phyloP scores from a whole-genome alignment of 2,888 invertebrate species.

The Campoplex nolae region DNA sequence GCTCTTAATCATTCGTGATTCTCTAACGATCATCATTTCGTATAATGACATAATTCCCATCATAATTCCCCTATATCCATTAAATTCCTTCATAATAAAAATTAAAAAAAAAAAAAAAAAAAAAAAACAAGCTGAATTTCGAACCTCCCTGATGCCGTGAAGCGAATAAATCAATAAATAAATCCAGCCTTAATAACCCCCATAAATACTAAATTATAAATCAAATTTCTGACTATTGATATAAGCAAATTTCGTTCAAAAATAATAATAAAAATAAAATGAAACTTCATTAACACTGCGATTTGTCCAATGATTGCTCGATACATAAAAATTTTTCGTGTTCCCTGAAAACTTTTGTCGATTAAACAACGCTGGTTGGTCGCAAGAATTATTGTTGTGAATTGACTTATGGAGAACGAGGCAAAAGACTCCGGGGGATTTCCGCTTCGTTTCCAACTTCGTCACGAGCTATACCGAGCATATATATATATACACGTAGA shows the following conservation, averaged over 20 bases:
- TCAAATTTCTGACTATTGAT: neutral
- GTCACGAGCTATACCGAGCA: slow-evolving; percentile 21
- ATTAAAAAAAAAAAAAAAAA: neutral
- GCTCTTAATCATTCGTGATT: neutral
- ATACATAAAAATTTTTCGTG: neutral
- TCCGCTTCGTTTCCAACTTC: slow-evolving; percentile 52
- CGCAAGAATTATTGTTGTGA: slow-evolving; percentile 41
- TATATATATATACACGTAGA: neutral
- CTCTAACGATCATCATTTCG: neutral
- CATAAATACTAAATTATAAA: too few relatives aligned
- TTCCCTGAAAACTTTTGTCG: neutral
- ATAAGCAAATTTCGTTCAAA: neutral
- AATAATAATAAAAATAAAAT: slow-evolving; percentile 7
- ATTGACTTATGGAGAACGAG: slow-evolving; percentile 3
- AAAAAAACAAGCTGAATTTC: neutral
- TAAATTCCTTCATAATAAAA: neutral
- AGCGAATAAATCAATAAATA: neutral
- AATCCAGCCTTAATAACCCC: too few relatives aligned
- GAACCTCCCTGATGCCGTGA: neutral
- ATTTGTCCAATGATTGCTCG: neutral
- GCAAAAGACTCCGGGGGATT: slow-evolving; percentile 25
- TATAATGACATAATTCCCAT: neutral
- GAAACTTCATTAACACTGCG: neutral
- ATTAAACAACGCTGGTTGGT: neutral
- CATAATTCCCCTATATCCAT: neutral